Evolutionary conservation across 1,140 invertebrate species (phyloP), one percentile per base, ranked within the genome.

Genomic region (Glossosoma conforme): DNA sequence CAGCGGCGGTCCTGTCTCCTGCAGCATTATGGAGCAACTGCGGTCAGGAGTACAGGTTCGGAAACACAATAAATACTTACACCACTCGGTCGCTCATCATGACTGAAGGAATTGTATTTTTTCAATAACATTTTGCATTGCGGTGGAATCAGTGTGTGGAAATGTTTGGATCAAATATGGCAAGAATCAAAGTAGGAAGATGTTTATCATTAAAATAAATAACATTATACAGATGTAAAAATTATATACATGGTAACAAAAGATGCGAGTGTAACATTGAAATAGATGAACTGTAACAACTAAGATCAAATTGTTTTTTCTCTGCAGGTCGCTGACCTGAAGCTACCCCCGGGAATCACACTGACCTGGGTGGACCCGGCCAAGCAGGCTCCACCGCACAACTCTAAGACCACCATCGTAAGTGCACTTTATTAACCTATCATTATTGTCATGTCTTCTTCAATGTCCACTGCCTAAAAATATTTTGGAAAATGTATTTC

Each of bases 261-360:
- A n/a, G n/a, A n/a, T n/a, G n/a, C n/a, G n/a, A n/a, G n/a, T n/a
- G n/a, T n/a, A n/a, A n/a, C n/a, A n/a, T n/a, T n/a, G n/a, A n/a
- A n/a, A n/a, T n/a, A n/a, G n/a, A n/a, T n/a, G n/a, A n/a, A n/a
- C n/a, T n/a, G n/a, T n/a, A n/a, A n/a, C n/a, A n/a, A n/a, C n/a
- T n/a, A n/a, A n/a, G n/a, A n/a, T n/a, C n/a, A n/a, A n/a, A n/a
- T n/a, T 25, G 17, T 22, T 5, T 42, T 11, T 24, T 11, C 15
- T n/a, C 36, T 54, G 2, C 55, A 73, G 67, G 77, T 89, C 52
- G 83, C 86, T 22, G 83, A 86, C 63, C 64, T 90, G 1, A 80
- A 79, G 33, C 66, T 91, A 49, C 88, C 88, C 1, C 87, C 87
- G 5, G 87, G 86, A 4, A 91, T 91, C 18, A 90, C 89, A 2